Evolutionary conservation across 1,140 invertebrate species (phyloP).

Genomic region (Araneus ventricosus): DNA sequence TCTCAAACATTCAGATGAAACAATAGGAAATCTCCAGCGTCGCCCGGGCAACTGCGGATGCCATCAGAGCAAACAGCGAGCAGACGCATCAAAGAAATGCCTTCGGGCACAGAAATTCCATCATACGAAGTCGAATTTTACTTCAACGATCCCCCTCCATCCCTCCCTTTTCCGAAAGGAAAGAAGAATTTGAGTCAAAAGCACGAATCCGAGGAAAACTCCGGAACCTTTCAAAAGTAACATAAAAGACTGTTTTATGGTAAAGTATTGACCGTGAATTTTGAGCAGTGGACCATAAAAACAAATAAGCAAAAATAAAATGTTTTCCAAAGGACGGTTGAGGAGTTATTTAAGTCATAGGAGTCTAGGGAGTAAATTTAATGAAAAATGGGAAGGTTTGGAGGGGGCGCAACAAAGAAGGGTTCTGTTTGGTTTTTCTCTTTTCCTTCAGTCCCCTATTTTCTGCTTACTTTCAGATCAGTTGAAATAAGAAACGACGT

Average conservation of each 20-base stretch:
- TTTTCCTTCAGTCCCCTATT: too few species aligned
- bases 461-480: too few species aligned
- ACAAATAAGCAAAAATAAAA: not conserved
- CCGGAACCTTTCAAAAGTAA: constrained; percentile 14
- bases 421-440: too few species aligned
- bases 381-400: constrained; percentile 23
- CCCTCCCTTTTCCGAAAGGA: not conserved
- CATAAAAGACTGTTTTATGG: constrained; percentile 23
- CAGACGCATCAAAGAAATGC: not conserved
- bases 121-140: constrained; percentile 17
- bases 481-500: too few species aligned
- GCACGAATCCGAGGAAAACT: not conserved
- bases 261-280: constrained; percentile 39
- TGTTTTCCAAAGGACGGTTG: not conserved
- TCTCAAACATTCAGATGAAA: constrained; percentile 16
- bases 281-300: constrained; percentile 14
- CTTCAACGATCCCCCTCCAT: not conserved
- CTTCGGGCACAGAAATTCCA: not conserved
- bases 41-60: not conserved
- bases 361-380: not conserved
- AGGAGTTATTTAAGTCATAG: not conserved
- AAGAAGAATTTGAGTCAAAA: not conserved
- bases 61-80: not conserved
- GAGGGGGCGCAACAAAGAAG: too few species aligned
- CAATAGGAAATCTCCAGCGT: constrained; percentile 18